Evolutionary conservation across 2,113 vertebrate genomes (phyloP), one percentile per base, ranked within the genome.

Genomic region (Lynx canadensis): DNA sequence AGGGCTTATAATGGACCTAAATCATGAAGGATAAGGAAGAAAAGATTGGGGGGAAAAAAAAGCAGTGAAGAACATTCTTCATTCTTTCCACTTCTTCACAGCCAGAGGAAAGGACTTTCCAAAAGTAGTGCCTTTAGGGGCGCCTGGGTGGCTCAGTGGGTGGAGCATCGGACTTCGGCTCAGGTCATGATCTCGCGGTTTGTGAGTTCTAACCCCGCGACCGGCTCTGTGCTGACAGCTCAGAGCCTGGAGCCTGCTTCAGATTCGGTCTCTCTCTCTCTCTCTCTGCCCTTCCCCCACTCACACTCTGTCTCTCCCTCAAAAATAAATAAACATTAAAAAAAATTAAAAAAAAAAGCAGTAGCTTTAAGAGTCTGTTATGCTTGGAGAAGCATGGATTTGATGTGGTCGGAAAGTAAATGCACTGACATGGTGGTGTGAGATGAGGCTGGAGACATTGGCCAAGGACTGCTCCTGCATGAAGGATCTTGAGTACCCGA

Each of bases 81-180:
- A 41, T 9, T 38, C 29, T 13, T 36, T 79, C 23, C 71, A 16
- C 38, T 80, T 65, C 38, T 84, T 86, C 5, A 60, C 7, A 65
- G 14, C 13, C 9, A 27, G 18, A 84, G 1, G 45, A 52, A 85
- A 63, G 33, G 16, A 48, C 82, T 48, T 89, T 48, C 16, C 45
- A 79, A 87, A 38, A 15, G 8, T 60, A 83, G 33, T 45, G 9
- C 45, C 7, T 45, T 45, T 45, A 45, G 45, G 45, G 45, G 45
- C 8, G 45, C 45, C 45, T 45, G 45, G 45, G 45, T 45, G 45
- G 45, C 45, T 45, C 45, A 45, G 45, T 45, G 0, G 45, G 45
- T 45, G 45, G 45, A 45, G 45, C 45, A 1, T 45, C 45, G 0
- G 1, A 9, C 45, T 45, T 45, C 0, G 45, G 45, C 45, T 45